Conservation (phyloP, 2,113 vertebrate species). For the Opisthocomus hoazin region DNA sequence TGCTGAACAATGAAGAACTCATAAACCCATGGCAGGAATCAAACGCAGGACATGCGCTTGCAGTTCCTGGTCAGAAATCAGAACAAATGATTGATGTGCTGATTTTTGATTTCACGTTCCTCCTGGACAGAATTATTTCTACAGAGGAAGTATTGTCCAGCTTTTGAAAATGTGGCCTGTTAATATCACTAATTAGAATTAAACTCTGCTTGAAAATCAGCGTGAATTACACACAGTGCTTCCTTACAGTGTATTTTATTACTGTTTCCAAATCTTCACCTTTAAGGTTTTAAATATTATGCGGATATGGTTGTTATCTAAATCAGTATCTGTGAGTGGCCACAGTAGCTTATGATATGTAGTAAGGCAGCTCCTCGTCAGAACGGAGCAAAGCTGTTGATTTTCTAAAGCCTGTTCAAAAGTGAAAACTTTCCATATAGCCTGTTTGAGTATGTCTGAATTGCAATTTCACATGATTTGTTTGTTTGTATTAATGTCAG, state of each 20-base stretch:
- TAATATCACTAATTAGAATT: not conserved
- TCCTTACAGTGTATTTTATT: not conserved
- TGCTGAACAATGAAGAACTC: constrained; percentile 81
- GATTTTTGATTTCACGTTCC: not conserved
- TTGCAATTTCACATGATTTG: not conserved
- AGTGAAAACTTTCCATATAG: not conserved
- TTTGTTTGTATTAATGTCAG: not conserved
- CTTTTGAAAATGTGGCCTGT: not conserved
- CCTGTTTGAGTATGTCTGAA: not conserved
- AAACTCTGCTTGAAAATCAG: not conserved
- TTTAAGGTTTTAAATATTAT: not conserved
- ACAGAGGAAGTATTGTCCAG: not conserved
- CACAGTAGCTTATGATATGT: not conserved
- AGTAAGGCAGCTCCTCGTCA: not conserved
- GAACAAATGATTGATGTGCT: not conserved
- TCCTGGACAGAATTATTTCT: not conserved
- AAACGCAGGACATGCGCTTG: constrained; percentile 64
- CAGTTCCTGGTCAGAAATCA: not conserved
- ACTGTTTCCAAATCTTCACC: not conserved
- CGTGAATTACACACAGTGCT: not conserved
- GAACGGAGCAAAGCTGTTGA: not conserved
- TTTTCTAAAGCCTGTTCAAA: not conserved
- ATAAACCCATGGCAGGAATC: constrained; percentile 79
- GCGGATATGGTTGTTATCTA: not conserved
- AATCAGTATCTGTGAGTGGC: not conserved